Evolutionary conservation across 1,140 invertebrate genomes (phyloP).

Genomic region (Drosophila equinoxialis): DNA sequence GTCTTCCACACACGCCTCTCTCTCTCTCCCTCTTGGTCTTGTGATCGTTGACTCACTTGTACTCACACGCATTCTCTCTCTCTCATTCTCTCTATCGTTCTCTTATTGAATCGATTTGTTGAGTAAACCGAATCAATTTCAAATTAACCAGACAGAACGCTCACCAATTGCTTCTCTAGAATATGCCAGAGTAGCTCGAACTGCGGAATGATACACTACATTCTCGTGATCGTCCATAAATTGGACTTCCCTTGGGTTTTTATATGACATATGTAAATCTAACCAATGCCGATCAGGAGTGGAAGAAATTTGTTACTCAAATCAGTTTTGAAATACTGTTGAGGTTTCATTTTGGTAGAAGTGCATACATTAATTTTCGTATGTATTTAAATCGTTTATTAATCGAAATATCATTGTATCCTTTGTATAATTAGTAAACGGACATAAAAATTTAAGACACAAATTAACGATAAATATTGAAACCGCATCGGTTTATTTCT

Average conservation of each 20-base stretch:
- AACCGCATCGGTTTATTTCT: too few species aligned
- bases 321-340: too few species aligned
- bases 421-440: too few species aligned
- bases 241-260: background rate
- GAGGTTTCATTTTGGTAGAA: too few species aligned
- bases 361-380: too few species aligned
- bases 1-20: slow-evolving; percentile 5
- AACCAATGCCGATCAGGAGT: too few species aligned
- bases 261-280: too few species aligned
- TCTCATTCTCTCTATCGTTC: slow-evolving; percentile 12
- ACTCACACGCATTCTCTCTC: slow-evolving; percentile 4
- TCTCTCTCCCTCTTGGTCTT: slow-evolving; percentile 1
- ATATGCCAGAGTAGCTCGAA: slow-evolving; percentile 29
- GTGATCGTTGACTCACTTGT: slow-evolving; percentile 11
- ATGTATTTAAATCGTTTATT: too few species aligned
- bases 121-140: slow-evolving; percentile 41
- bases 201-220: slow-evolving; percentile 18
- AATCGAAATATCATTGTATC: too few species aligned
- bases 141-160: slow-evolving; percentile 23
- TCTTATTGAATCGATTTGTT: background rate
- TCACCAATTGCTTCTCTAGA: slow-evolving; percentile 21
- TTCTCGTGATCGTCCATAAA: background rate
- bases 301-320: too few species aligned
- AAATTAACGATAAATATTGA: too few species aligned
- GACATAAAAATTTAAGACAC: too few species aligned